phyloP scores from a whole-genome alignment of 1,140 invertebrate genomes.

The Polypedilum pembai region DNA sequence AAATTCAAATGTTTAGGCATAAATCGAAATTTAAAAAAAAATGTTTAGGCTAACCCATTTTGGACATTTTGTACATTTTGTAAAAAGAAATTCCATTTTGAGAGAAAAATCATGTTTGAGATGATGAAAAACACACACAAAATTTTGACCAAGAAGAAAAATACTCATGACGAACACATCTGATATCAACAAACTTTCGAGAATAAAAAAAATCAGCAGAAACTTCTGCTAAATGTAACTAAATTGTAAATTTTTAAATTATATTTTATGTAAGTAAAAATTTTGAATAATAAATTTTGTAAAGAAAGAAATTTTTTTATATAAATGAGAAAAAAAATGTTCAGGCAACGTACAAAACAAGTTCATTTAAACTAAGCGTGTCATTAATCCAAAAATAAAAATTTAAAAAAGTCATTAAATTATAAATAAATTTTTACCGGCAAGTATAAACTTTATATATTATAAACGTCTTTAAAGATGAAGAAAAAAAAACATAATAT shows the following conservation, averaged over 20 bases:
- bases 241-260: background rate
- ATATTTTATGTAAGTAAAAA: background rate
- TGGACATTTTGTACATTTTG: background rate
- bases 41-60: slow-evolving; percentile 22
- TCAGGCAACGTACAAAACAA: background rate
- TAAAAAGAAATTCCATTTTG: background rate
- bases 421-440: slow-evolving; percentile 1
- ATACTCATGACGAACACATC: slow-evolving; percentile 3
- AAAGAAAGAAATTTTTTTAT: background rate
- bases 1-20: slow-evolving; percentile 23
- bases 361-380: slow-evolving; percentile 14
- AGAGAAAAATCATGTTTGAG: background rate
- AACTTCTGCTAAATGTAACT: background rate
- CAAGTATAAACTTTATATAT: background rate
- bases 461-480: background rate
- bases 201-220: slow-evolving; percentile 6
- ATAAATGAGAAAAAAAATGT: background rate
- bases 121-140: background rate
- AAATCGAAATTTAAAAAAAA: background rate
- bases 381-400: slow-evolving; percentile 26
- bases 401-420: background rate
- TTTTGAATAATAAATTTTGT: background rate
- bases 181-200: background rate
- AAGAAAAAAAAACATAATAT: background rate
- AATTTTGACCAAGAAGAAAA: background rate